Evolutionary conservation across 2,888 invertebrate genomes (phyloP).

Genomic region (Leptinotarsa haldemani): DNA sequence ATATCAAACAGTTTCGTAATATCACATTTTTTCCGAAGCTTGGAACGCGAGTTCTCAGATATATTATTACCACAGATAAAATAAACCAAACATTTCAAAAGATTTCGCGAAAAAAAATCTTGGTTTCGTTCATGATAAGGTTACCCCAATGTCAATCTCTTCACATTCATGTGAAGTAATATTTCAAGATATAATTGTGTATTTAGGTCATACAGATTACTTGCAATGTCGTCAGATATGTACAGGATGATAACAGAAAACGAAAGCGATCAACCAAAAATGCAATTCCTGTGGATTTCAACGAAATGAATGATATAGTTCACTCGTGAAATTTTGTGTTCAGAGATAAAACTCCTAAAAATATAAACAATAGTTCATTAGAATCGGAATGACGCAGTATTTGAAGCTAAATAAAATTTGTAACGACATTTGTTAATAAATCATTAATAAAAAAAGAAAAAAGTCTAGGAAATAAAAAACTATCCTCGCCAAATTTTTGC

Average conservation of each 20-base stretch:
- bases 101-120: constrained; percentile 18
- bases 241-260: constrained; percentile 10
- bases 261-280: not conserved
- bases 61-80: constrained; percentile 19
- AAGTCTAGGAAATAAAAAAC: no score
- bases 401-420: no score
- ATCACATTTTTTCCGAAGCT: not conserved
- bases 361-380: no score
- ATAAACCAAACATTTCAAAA: constrained; percentile 24
- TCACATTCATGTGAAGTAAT: not conserved
- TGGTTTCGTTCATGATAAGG: constrained; percentile 15
- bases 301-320: no score
- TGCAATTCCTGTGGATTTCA: not conserved
- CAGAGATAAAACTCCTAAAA: no score
- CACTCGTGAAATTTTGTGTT: no score
- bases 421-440: no score
- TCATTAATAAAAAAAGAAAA: no score
- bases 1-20: constrained; percentile 13
- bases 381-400: no score
- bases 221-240: not conserved
- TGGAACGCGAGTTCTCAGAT: constrained; percentile 9
- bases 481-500: no score
- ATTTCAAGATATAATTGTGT: constrained; percentile 18
- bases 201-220: constrained; percentile 24
- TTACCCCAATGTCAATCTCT: constrained; percentile 23